These are phyloP conservation scores for Abramis brama DNA, from an alignment of 2,113 vertebrate species.

Conservation along the genomic window DNA sequence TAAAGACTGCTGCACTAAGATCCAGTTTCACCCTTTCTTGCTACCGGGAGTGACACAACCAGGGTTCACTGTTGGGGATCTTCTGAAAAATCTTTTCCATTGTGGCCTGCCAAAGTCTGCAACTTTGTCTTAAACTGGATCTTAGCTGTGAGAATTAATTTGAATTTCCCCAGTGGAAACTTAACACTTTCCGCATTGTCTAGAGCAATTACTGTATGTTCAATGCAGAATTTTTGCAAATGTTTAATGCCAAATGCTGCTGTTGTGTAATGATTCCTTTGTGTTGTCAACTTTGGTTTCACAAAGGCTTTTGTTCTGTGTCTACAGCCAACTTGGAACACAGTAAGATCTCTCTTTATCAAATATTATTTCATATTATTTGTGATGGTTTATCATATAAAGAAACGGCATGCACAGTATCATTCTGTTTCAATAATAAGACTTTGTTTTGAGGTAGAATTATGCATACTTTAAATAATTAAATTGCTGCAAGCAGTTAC, in stretches of 20 bases:
- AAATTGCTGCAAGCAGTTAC: too few relatives aligned
- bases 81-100: not conserved
- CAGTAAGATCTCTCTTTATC: not conserved
- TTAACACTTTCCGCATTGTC: not conserved
- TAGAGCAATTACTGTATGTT: not conserved
- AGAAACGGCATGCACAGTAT: not conserved
- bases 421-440: not conserved
- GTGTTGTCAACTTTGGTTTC: not conserved
- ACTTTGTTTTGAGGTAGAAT: not conserved
- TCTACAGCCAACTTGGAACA: not conserved
- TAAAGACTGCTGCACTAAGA: too few relatives aligned
- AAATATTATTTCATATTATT: not conserved
- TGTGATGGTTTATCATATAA: not conserved
- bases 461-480: not conserved
- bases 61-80: not conserved
- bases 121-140: not conserved
- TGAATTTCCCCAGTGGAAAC: not conserved
- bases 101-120: not conserved
- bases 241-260: not conserved
- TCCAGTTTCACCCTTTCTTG: too few relatives aligned
- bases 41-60: too few relatives aligned
- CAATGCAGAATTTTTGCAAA: not conserved
- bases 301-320: not conserved
- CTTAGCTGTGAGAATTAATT: constrained; percentile 4
- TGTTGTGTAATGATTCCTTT: not conserved